A percentile compares a stretch with the other conserved stretches of the same genome.
These are phyloP conservation scores for Aromia moschata DNA, from an alignment of 2,888 invertebrate species.

Conservation along the genomic window DNA sequence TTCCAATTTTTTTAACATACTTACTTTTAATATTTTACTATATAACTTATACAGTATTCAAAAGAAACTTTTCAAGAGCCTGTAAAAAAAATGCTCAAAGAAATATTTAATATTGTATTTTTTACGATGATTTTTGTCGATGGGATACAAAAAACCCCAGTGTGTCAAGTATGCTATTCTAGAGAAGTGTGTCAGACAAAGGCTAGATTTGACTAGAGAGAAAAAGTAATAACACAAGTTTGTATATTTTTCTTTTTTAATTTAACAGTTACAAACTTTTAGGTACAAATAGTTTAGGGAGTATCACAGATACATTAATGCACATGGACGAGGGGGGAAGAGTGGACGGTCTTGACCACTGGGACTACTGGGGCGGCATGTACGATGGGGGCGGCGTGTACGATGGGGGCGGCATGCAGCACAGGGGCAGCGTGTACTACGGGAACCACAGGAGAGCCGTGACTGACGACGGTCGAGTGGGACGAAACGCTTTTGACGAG, in stretches of 20 bases:
- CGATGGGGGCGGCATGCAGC: constrained; percentile 46
- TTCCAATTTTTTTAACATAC: too few species aligned
- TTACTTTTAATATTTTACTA: too few species aligned
- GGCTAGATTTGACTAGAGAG: too few species aligned
- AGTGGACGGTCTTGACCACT: constrained; percentile 48
- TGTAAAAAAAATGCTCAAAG: too few species aligned
- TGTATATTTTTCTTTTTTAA: neutral
- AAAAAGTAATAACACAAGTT: neutral
- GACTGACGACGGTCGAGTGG: constrained; percentile 37
- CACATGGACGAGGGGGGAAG: constrained; percentile 22
- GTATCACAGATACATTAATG: neutral
- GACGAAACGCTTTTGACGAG: constrained; percentile 16
- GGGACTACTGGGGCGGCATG: constrained; percentile 49
- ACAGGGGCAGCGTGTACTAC: constrained; percentile 50
- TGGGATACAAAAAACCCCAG: neutral
- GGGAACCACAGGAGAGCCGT: constrained; percentile 51
- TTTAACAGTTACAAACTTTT: too few species aligned
- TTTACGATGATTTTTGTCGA: neutral
- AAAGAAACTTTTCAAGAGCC: too few species aligned
- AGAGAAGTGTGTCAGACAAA: too few species aligned
- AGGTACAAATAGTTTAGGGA: neutral
- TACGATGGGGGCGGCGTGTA: constrained; percentile 47
- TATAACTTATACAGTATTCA: too few species aligned
- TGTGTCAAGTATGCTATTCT: neutral
- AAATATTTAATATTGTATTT: too few species aligned